Percentiles rank a stretch among this genome's conserved stretches.
phyloP scores from a whole-genome alignment of 1,140 invertebrate genomes.

The Drosophila melanogaster region DNA sequence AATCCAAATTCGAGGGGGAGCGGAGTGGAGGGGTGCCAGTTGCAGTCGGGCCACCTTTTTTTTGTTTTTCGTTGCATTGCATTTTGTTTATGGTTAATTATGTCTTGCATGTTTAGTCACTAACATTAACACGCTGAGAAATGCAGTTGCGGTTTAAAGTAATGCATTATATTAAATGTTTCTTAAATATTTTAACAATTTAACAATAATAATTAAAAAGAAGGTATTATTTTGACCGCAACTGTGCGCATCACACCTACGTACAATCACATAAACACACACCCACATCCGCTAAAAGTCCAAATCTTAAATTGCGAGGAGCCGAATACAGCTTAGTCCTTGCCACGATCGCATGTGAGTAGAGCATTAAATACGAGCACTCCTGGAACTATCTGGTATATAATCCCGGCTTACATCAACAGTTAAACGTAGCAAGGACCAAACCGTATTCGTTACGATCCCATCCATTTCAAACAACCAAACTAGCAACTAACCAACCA shows the following conservation, averaged over 20 bases:
- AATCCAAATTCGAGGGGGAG: background rate
- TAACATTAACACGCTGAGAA: slow-evolving; percentile 1
- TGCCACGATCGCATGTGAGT: slow-evolving; percentile 81
- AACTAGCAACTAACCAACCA: slow-evolving; percentile 8
- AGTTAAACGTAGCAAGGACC: slow-evolving; percentile 74
- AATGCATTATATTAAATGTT: too few species aligned
- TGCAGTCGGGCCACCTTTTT: slow-evolving; percentile 20
- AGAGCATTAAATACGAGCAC: slow-evolving; percentile 58
- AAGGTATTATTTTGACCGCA: slow-evolving; percentile 12
- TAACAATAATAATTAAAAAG: background rate
- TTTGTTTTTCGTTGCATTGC: slow-evolving; percentile 20
- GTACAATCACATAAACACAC: slow-evolving; percentile 7
- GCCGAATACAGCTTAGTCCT: slow-evolving; percentile 84
- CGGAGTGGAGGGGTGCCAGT: slow-evolving; percentile 30
- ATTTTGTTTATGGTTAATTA: slow-evolving; percentile 26
- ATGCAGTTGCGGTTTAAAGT: slow-evolving; percentile 3
- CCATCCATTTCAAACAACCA: slow-evolving; percentile 43
- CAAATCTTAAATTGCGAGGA: slow-evolving; percentile 39
- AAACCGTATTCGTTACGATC: slow-evolving; percentile 80
- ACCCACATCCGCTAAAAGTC: slow-evolving; percentile 19
- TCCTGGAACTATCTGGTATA: slow-evolving; percentile 47
- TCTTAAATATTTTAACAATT: too few species aligned
- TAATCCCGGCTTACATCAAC: slow-evolving; percentile 75
- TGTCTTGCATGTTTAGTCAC: slow-evolving; percentile 47
- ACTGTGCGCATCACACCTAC: background rate